These are phyloP conservation scores for Bedellia somnulentella DNA, from an alignment of 2,888 invertebrate species.

Conservation along the genomic window DNA sequence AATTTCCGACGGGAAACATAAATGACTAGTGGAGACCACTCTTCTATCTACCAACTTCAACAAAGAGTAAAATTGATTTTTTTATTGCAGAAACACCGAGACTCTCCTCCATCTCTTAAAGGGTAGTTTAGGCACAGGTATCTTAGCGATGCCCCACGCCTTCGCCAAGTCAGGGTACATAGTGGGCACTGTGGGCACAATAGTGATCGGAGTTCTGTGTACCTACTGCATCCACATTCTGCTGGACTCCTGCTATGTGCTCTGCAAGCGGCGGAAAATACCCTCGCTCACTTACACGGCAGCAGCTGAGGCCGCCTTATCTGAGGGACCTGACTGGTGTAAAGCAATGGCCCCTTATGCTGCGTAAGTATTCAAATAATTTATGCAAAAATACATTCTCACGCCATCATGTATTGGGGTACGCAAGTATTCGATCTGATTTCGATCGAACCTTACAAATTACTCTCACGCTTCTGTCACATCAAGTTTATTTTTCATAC, in stretches of 20 bases:
- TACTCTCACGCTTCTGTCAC: too few relatives aligned
- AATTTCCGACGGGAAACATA: too few relatives aligned
- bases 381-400: too few relatives aligned
- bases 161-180: conserved; percentile 81
- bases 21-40: too few relatives aligned
- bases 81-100: conserved; percentile 77
- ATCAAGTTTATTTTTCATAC: too few relatives aligned
- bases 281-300: conserved; percentile 78
- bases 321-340: conserved; percentile 72
- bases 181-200: conserved; percentile 78
- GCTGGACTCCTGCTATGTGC: conserved; percentile 67
- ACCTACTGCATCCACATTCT: conserved; percentile 93
- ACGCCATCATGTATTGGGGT: too few relatives aligned
- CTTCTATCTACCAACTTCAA: too few relatives aligned
- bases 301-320: conserved; percentile 77
- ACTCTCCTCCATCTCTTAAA: conserved; percentile 85
- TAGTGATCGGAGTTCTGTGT: conserved; percentile 84
- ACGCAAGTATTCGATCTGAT: too few relatives aligned
- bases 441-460: too few relatives aligned
- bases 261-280: conserved; percentile 60
- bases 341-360: conserved; percentile 66
- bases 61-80: too few relatives aligned
- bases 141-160: conserved; percentile 88
- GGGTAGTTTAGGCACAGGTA: conserved; percentile 89
- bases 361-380: conserved; percentile 54